These are phyloP conservation scores for Mesembrinibis cayennensis DNA, from an alignment of 2,113 vertebrate genomes.

Conservation along the genomic window DNA sequence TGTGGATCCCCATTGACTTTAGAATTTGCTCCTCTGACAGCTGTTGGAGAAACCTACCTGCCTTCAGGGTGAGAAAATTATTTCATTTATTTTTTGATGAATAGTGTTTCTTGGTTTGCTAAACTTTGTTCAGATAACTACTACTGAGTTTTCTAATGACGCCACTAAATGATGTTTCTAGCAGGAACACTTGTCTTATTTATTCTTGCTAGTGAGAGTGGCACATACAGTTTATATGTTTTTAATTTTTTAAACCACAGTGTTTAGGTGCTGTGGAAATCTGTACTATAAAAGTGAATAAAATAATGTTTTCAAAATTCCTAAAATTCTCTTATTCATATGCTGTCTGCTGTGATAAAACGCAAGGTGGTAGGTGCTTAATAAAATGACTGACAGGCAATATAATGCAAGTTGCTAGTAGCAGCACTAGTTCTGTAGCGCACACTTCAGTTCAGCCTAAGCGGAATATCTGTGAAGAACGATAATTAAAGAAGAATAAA, in stretches of 20 bases:
- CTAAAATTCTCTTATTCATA: background rate
- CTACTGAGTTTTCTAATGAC: background rate
- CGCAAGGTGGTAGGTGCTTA: background rate
- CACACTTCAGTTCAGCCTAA: background rate
- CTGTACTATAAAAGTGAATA: background rate
- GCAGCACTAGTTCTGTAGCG: background rate
- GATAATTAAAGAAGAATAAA: slow-evolving; percentile 30
- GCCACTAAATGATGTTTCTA: background rate
- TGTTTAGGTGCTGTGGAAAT: background rate
- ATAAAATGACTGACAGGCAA: slow-evolving; percentile 29
- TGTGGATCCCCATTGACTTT: background rate
- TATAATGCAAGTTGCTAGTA: background rate
- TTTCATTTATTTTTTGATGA: background rate
- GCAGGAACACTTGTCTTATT: background rate
- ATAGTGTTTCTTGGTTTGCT: background rate
- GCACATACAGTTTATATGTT: background rate
- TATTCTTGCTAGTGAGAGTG: background rate
- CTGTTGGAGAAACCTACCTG: background rate
- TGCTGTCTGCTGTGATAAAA: background rate
- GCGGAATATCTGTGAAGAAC: background rate
- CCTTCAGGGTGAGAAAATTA: background rate
- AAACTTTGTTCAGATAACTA: background rate
- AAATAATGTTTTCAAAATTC: background rate
- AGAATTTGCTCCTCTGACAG: background rate
- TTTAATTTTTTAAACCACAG: background rate